phyloP scores from a whole-genome alignment of 2,797 vertebrate species.

The Acipenser ruthenus region DNA sequence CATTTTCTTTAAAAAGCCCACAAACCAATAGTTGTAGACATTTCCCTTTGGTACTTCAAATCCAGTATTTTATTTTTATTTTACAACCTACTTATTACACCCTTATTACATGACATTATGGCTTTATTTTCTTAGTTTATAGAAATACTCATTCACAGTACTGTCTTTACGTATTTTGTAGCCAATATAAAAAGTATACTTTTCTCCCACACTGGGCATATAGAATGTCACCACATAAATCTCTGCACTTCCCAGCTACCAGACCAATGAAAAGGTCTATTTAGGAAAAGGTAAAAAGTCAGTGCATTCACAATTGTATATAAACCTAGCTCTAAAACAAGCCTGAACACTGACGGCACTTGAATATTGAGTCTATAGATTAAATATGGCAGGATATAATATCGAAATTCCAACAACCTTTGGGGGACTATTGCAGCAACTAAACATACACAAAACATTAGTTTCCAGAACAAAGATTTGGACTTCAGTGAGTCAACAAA shows the following conservation, averaged over 20 bases:
- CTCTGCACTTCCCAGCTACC: conserved; percentile 72
- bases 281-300: conserved; percentile 79
- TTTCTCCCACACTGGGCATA: too few relatives aligned
- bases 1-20: too few relatives aligned
- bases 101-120: too few relatives aligned
- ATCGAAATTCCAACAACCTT: conserved; percentile 89
- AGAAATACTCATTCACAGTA: too few relatives aligned
- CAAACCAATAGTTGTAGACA: too few relatives aligned
- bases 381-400: conserved; percentile 90
- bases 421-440: conserved; percentile 74
- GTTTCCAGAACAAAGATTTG: conserved; percentile 79
- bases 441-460: conserved; percentile 74
- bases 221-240: conserved; percentile 83
- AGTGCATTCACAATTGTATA: conserved; percentile 68
- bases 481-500: conserved; percentile 74
- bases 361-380: conserved; percentile 86
- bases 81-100: too few relatives aligned
- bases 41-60: too few relatives aligned
- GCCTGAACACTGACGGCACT: conserved; percentile 62
- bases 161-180: too few relatives aligned
- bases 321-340: conserved; percentile 68
- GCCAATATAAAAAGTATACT: too few relatives aligned
- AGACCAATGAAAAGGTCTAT: conserved; percentile 82
- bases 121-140: too few relatives aligned
- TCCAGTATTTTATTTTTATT: too few relatives aligned